Evolutionary conservation across 1,140 invertebrate species (phyloP).

Genomic region (Pteromalus puparum): DNA sequence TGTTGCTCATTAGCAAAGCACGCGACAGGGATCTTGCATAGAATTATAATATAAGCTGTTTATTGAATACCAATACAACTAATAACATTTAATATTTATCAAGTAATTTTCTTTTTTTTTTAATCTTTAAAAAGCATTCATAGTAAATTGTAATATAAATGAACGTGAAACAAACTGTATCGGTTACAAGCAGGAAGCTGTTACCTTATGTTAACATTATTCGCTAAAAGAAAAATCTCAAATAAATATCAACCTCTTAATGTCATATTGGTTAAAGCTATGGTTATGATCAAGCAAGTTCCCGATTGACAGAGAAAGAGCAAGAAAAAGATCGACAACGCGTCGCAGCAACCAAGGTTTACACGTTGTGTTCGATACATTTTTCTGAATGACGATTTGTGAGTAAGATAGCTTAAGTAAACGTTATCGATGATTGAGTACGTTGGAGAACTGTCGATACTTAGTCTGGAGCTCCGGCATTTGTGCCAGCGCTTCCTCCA

Average conservation of each 20-base stretch:
- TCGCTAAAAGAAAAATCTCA: conserved; percentile 1
- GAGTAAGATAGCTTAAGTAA: conserved; percentile 56
- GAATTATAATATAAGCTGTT: background rate
- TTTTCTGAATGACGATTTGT: conserved; percentile 32
- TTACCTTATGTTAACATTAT: background rate
- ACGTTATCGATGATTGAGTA: conserved; percentile 74
- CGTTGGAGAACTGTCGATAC: conserved; percentile 69
- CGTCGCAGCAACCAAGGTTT: background rate
- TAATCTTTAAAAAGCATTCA: background rate
- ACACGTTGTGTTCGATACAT: conserved; percentile 19
- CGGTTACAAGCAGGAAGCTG: background rate
- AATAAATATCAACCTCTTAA: conserved; percentile 22
- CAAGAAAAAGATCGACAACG: conserved; percentile 23
- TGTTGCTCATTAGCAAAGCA: background rate
- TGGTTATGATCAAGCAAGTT: background rate
- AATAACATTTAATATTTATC: conserved; percentile 18
- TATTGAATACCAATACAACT: background rate
- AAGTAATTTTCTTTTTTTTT: background rate
- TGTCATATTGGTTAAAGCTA: background rate
- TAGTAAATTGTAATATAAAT: background rate
- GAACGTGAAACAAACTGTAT: background rate
- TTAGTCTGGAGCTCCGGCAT: conserved; percentile 63
- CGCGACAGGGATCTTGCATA: conserved; percentile 19
- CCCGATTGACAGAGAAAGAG: background rate
- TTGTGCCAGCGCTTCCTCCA: conserved; percentile 77